Evolutionary conservation across 2,797 vertebrate genomes (phyloP).

Genomic region (Cirrhinus mrigala): DNA sequence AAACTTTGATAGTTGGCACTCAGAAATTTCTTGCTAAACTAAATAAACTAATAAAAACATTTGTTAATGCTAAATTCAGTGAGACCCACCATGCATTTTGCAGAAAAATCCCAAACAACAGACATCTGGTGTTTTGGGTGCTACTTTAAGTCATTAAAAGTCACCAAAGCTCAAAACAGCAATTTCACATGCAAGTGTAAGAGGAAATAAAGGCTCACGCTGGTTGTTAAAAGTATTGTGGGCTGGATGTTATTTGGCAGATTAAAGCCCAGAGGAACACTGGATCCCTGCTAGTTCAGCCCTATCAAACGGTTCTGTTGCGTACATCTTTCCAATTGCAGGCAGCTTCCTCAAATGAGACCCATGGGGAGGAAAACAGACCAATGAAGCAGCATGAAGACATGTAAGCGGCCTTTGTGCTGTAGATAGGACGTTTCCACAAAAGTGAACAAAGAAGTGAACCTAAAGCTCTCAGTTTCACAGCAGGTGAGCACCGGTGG

Average conservation of each 20-base stretch:
- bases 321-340: slow-evolving; percentile 55
- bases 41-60: too few relatives aligned
- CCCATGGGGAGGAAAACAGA: slow-evolving; percentile 70
- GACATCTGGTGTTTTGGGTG: not conserved
- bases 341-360: slow-evolving; percentile 79
- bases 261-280: slow-evolving; percentile 65
- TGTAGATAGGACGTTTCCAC: slow-evolving; percentile 27
- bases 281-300: slow-evolving; percentile 65
- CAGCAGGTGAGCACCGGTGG: slow-evolving; percentile 5
- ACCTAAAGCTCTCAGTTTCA: slow-evolving; percentile 30
- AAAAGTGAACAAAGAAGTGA: slow-evolving; percentile 30
- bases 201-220: slow-evolving; percentile 1
- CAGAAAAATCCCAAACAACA: not conserved
- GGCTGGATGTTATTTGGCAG: slow-evolving; percentile 40
- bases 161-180: slow-evolving; percentile 25
- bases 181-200: slow-evolving; percentile 4
- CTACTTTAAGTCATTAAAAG: slow-evolving; percentile 24
- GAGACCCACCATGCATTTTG: not conserved
- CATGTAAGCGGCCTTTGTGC: slow-evolving; percentile 5
- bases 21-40: too few relatives aligned
- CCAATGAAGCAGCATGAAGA: slow-evolving; percentile 46
- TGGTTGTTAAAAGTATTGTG: slow-evolving; percentile 24
- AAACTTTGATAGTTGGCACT: too few relatives aligned
- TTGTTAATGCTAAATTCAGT: too few relatives aligned
- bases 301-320: slow-evolving; percentile 71